Base-by-base conservation (phyloP, 2,888 invertebrate genomes). In the Sphaerophoria rueppellii region DNA sequence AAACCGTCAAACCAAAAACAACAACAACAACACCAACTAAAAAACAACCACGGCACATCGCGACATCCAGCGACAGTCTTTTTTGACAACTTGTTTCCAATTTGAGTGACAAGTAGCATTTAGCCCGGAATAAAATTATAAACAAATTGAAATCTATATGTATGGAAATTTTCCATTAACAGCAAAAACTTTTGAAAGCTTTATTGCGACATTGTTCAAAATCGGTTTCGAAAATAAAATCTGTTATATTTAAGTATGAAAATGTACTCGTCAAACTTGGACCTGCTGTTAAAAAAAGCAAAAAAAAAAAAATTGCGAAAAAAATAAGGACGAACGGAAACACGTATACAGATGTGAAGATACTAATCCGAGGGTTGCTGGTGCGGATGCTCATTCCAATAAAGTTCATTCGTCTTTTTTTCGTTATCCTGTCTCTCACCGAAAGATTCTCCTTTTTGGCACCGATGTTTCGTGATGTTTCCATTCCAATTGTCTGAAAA, bases 41-140 rank as follows among this genome's bases (percentile, higher is more conserved):
- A 34, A n/a, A n/a, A n/a, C n/a, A n/a, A n/a, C n/a, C 57, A 43
- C 35, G 35, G 3, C 35, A 52, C 24, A 24, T 24, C 24, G 52
- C 50, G 0, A 14, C 11, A 61, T 35, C 9, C 55, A 52, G 71
- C 77, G 69, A 58, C 86, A 86, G 58, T 65, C 86, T 70, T 78
- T 67, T 61, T 63, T 86, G 86, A 86, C 86, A 86, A 82, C 70
- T 82, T 78, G 78, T 77, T 82, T 82, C 67, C 82, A 86, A 82
- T 86, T 86, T 86, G 82, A 86, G 70, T 86, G 86, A 86, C 86
- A 82, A 86, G 86, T 71, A 77, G 82, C 74, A 86, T 86, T 86
- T 86, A 82, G 86, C 60, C 24, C 74, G 55, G 74, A 86, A 82
- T 86, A 67, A 86, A 86, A 86, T 86, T 86, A 24, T 24, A 86